These are phyloP conservation scores for Beris morrisii DNA, from an alignment of 2,888 invertebrate genomes.

Conservation along the genomic window DNA sequence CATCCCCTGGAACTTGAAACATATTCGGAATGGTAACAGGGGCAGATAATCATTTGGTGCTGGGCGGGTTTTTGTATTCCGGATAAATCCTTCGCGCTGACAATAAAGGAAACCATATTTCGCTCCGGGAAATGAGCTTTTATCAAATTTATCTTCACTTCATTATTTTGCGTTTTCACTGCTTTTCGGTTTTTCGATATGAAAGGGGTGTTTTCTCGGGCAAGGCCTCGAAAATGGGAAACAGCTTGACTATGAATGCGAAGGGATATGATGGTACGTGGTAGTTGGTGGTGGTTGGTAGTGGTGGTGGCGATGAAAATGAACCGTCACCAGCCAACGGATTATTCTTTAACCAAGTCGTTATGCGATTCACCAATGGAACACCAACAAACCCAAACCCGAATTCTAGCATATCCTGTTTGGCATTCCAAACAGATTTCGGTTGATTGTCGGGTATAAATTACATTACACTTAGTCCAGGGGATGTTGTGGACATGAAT, in stretches of 20 bases:
- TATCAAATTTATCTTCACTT: constrained; percentile 41
- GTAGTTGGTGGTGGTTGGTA: neutral
- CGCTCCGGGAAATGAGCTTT: constrained; percentile 40
- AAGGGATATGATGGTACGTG: neutral
- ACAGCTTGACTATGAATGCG: neutral
- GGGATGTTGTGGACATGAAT: constrained; percentile 31
- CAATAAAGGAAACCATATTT: constrained; percentile 40
- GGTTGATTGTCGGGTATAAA: constrained; percentile 40
- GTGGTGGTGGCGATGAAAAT: neutral
- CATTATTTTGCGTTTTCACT: constrained; percentile 39
- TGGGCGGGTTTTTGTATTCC: constrained; percentile 35
- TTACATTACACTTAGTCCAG: constrained; percentile 38
- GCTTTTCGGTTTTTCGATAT: constrained; percentile 19
- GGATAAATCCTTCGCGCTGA: constrained; percentile 38
- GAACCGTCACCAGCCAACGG: too few relatives aligned
- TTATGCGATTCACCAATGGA: neutral
- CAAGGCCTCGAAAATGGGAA: neutral
- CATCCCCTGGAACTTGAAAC: constrained; percentile 14
- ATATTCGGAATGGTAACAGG: constrained; percentile 25
- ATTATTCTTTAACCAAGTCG: neutral
- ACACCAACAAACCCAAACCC: too few relatives aligned
- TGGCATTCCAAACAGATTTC: constrained; percentile 40
- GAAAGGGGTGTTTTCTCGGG: constrained; percentile 3
- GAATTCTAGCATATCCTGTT: constrained; percentile 30
- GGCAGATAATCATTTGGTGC: constrained; percentile 30